Percentiles rank a stretch among this genome's conserved stretches.
phyloP scores from a whole-genome alignment of 2,113 vertebrate species.

The Tor tambroides region DNA sequence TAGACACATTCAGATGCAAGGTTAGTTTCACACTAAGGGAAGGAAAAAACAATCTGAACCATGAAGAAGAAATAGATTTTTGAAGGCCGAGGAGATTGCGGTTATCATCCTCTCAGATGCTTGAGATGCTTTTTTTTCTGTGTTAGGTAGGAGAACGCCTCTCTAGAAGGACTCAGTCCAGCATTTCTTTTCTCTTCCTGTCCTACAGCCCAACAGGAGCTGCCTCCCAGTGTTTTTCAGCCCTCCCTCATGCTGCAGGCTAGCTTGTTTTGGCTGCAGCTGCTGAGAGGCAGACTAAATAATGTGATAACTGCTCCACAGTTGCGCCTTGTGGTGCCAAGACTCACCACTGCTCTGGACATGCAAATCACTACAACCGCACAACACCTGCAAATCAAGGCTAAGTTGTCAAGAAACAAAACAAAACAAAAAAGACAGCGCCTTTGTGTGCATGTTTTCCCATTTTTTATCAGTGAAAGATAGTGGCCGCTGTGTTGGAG shows the following conservation, averaged over 20 bases:
- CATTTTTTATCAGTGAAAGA: conserved; percentile 30
- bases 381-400: conserved; percentile 49
- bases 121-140: conserved; percentile 10
- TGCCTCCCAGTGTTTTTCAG: conserved; percentile 39
- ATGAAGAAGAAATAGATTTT: conserved; percentile 22
- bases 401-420: conserved; percentile 36
- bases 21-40: background rate
- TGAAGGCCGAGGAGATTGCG: conserved; percentile 5
- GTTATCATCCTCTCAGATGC: conserved; percentile 4
- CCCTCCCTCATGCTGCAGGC: conserved; percentile 48
- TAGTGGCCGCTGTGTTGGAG: conserved; percentile 8
- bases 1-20: background rate
- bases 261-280: conserved; percentile 60
- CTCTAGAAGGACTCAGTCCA: conserved; percentile 19
- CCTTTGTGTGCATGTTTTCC: conserved; percentile 35
- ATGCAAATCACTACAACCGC: conserved; percentile 39
- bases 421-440: conserved; percentile 3
- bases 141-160: background rate
- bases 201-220: conserved; percentile 31
- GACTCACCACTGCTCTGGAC: conserved; percentile 38
- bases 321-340: conserved; percentile 47
- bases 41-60: background rate
- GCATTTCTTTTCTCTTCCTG: conserved; percentile 27
- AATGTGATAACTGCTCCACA: conserved; percentile 54
- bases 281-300: conserved; percentile 56